Conservation (phyloP, 2,797 vertebrate genomes). For the Siniperca undulata region DNA sequence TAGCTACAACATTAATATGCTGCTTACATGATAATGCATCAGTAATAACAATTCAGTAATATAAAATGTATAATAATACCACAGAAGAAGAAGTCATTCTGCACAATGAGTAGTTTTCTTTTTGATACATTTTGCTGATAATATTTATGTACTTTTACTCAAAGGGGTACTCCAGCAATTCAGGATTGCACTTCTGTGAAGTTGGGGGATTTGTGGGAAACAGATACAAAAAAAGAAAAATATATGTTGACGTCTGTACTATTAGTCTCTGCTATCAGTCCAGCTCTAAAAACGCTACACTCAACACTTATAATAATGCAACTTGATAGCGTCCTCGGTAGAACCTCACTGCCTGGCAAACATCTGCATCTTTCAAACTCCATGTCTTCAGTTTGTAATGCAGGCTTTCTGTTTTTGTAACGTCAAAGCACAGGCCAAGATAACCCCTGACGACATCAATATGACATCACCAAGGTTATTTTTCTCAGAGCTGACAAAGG, state of each 20-base stretch:
- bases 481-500: not conserved
- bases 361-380: not conserved
- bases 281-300: too few relatives aligned
- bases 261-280: not conserved
- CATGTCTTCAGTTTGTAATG: not conserved
- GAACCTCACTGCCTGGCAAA: not conserved
- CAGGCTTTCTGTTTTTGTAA: not conserved
- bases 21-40: too few relatives aligned
- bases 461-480: not conserved
- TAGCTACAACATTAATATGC: not conserved
- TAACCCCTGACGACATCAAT: too few relatives aligned
- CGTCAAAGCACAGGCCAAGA: not conserved
- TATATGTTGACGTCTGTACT: not conserved
- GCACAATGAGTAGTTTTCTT: too few relatives aligned
- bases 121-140: not conserved
- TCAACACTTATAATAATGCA: not conserved
- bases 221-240: not conserved
- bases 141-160: too few relatives aligned
- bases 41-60: not conserved
- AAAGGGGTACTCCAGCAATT: too few relatives aligned
- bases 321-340: too few relatives aligned
- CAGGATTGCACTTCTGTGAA: not conserved
- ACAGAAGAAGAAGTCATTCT: too few relatives aligned
- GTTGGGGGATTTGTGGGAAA: not conserved
- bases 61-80: not conserved